These are phyloP conservation scores for Empis stercorea DNA, from an alignment of 2,888 invertebrate genomes.

Conservation along the genomic window DNA sequence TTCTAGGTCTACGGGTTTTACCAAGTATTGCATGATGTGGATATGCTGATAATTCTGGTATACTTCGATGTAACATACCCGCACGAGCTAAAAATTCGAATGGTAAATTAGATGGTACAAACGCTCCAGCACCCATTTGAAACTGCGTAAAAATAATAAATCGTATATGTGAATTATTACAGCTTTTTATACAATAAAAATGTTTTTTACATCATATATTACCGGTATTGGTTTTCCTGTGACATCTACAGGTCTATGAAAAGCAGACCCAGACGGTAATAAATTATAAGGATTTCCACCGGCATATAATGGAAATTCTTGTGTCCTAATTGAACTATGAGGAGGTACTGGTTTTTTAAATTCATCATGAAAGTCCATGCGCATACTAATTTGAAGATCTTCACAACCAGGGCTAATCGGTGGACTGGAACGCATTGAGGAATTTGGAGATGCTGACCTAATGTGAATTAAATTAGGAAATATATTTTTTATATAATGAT, in stretches of 20 bases:
- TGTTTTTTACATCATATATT: constrained; percentile 8
- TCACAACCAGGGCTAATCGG: constrained; percentile 79
- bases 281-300: constrained; percentile 42
- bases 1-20: constrained; percentile 85
- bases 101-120: constrained; percentile 37
- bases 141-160: constrained; percentile 20
- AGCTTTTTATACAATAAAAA: neutral
- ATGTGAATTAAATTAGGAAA: constrained; percentile 6
- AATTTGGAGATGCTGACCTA: constrained; percentile 39
- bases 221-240: constrained; percentile 35
- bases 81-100: constrained; percentile 84
- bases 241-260: constrained; percentile 41
- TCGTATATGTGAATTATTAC: neutral
- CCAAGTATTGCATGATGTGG: constrained; percentile 66
- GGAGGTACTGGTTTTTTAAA: constrained; percentile 37
- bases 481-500: neutral
- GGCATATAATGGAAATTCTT: constrained; percentile 34
- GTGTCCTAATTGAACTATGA: constrained; percentile 32
- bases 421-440: constrained; percentile 60
- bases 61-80: constrained; percentile 82
- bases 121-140: constrained; percentile 39
- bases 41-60: constrained; percentile 70
- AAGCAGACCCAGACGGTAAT: constrained; percentile 39
- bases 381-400: constrained; percentile 46
- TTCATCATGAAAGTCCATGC: constrained; percentile 35